Evolutionary conservation across 2,113 vertebrate genomes (phyloP).

Genomic region (Myrmophylax atrothorax): DNA sequence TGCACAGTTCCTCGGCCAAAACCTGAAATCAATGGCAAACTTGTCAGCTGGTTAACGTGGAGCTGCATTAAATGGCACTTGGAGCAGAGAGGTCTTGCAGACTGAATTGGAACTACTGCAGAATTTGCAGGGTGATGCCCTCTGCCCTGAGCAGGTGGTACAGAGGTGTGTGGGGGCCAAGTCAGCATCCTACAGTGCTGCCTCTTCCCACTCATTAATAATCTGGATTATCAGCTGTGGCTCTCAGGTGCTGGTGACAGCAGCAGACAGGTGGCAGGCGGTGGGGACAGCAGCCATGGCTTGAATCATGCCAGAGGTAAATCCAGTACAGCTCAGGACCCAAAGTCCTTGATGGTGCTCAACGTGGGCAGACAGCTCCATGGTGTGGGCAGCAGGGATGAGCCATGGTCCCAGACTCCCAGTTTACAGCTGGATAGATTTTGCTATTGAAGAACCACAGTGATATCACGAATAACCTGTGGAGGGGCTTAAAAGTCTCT

Average conservation of each 20-base stretch:
- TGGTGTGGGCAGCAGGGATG: background rate
- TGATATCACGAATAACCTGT: background rate
- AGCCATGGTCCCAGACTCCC: background rate
- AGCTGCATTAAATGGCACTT: background rate
- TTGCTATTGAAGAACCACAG: background rate
- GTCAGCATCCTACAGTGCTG: background rate
- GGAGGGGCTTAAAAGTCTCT: background rate
- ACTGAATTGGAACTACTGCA: background rate
- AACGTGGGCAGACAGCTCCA: background rate
- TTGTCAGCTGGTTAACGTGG: background rate
- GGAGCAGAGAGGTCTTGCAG: background rate
- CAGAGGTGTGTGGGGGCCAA: fast-evolving
- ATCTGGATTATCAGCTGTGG: background rate
- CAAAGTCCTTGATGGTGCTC: background rate
- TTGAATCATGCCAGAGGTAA: background rate
- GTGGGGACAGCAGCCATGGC: background rate
- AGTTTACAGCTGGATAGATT: background rate
- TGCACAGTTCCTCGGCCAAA: background rate
- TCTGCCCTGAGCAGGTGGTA: background rate
- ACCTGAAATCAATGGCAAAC: background rate
- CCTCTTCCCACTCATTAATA: background rate
- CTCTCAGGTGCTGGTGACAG: background rate
- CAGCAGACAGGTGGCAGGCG: background rate
- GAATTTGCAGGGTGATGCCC: background rate
- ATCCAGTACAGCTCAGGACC: background rate